A percentile compares a stretch with the other conserved stretches of the same genome.
Evolutionary conservation across 2,113 vertebrate species (phyloP).

Genomic region (Aphelocoma coerulescens): DNA sequence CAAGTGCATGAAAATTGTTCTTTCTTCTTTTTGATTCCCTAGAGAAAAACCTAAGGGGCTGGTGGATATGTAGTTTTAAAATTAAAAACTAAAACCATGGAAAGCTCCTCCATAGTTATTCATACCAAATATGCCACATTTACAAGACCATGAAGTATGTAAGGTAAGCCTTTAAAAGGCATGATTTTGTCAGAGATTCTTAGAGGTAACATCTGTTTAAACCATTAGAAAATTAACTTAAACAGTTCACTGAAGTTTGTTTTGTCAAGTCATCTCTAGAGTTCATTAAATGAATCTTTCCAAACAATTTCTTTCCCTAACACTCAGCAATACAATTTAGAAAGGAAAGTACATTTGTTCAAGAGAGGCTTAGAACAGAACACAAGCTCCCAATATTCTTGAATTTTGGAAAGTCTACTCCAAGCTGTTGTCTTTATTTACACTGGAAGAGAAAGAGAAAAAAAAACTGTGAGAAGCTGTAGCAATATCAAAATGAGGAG

Average conservation of each 20-base stretch:
- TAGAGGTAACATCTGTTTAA: neutral
- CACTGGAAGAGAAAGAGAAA: neutral
- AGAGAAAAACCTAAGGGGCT: neutral
- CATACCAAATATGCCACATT: neutral
- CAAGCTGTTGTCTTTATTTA: neutral
- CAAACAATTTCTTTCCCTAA: neutral
- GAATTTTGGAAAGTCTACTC: neutral
- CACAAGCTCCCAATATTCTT: neutral
- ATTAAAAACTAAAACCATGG: neutral
- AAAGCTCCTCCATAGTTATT: neutral
- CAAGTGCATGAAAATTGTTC: neutral
- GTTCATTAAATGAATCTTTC: neutral
- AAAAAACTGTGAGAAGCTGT: neutral
- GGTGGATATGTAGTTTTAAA: neutral
- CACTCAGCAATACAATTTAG: neutral
- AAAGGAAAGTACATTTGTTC: neutral
- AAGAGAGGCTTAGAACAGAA: neutral
- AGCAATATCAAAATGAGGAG: neutral
- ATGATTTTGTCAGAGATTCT: neutral
- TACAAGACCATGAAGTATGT: neutral
- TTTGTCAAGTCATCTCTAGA: neutral
- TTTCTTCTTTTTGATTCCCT: neutral
- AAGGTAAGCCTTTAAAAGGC: neutral
- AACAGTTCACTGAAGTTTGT: neutral
- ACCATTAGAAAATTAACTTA: neutral